Evolutionary conservation across 2,797 vertebrate genomes (phyloP).

Genomic region (Micromesistius poutassou): DNA sequence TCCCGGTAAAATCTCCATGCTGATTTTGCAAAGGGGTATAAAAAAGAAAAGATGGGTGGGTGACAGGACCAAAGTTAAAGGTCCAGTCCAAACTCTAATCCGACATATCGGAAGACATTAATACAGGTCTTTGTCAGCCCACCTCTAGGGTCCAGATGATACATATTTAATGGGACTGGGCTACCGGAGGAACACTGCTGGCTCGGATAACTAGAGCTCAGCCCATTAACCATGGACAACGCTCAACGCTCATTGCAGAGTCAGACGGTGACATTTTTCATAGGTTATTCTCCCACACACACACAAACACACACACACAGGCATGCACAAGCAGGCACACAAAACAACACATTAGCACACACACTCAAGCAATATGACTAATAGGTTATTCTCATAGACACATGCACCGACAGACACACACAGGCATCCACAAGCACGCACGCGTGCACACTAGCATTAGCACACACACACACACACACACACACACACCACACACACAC

Average conservation of each 20-base stretch:
- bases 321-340: neutral
- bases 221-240: conserved; percentile 13
- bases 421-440: neutral
- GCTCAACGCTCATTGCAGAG: conserved; percentile 12
- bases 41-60: neutral
- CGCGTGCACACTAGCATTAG: no score
- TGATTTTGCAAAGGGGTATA: neutral
- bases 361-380: neutral
- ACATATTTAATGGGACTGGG: conserved; percentile 27
- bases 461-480: neutral
- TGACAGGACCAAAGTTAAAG: neutral
- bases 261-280: conserved; percentile 11
- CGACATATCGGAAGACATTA: conserved; percentile 1
- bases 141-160: conserved; percentile 8
- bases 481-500: neutral
- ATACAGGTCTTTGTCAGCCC: conserved; percentile 10
- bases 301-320: neutral
- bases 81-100: conserved; percentile 18
- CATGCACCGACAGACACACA: neutral
- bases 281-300: neutral
- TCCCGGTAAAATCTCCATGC: neutral
- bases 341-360: neutral
- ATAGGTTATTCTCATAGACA: neutral
- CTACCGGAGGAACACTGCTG: neutral
- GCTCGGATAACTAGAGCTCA: neutral